Evolutionary conservation across 2,797 vertebrate genomes (phyloP), one percentile per base, ranked within the genome.

Genomic region (Acrocephalus scirpaceus): DNA sequence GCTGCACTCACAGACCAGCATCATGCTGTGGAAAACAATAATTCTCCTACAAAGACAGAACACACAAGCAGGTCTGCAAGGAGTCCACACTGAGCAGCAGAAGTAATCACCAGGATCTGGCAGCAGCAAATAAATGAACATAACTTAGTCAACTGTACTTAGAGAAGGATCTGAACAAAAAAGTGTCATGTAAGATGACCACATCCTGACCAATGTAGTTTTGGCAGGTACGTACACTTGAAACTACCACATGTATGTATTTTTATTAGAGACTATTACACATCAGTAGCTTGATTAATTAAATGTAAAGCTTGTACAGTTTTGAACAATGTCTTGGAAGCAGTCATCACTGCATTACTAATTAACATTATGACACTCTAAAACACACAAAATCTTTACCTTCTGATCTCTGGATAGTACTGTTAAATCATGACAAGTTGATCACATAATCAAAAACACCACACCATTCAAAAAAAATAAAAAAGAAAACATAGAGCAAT

Each of bases 401-500:
- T 71, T 83, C 21, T 36, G 11, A 14, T 20, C 66, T 89, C 51
- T 66, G 13, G 5, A 11, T 32, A 51, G 30, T 45, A 72, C 38
- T 61, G 44, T 54, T 53, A n/a, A 16, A 71, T 22, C 40, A 22
- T 5, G 11, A 66, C 48, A 79, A 75, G n/a, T 3, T 14, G 16
- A 79, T 56, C n/a, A 47, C 10, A 58, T 10, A 16, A 85, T 38
- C 19, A 85, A 78, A 88, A 81, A n/a, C 12, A 62, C 11, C 25
- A 62, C 3, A 48, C 2, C 25, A 36, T 27, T 42, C 8, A 25
- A 15, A 32, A 60, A 64, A 11, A 20, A 60, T 2, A 36, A 26
- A 10, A 23, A 64, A 32, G 1, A 50, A 62, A 76, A 29, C 1
- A n/a, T 0, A 67, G 3, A 79, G 15, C 2, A 1, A 69, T 82